These are phyloP conservation scores for Helarctos malayanus DNA, from an alignment of 2,797 vertebrate species.

Conservation along the genomic window DNA sequence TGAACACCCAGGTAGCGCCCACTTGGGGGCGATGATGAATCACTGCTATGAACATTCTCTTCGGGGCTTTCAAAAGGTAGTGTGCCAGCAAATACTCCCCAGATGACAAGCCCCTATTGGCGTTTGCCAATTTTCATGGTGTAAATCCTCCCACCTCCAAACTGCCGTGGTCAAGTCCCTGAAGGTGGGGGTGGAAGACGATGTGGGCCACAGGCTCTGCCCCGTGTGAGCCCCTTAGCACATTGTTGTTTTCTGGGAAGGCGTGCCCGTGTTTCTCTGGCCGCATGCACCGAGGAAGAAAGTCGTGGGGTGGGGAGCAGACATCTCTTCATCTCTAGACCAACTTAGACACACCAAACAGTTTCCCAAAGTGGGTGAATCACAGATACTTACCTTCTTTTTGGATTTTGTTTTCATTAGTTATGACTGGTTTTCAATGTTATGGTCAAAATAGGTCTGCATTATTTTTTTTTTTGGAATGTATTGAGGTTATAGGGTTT, in stretches of 20 bases:
- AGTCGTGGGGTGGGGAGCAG: too few species aligned
- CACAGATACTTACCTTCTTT: neutral
- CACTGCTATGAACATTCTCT: neutral
- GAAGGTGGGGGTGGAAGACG: neutral
- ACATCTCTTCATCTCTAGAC: neutral
- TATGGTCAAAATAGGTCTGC: neutral
- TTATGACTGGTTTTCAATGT: neutral
- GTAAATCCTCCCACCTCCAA: neutral
- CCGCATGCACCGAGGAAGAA: fast-evolving
- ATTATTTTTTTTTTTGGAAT: neutral
- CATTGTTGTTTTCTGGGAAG: neutral
- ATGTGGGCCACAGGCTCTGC: fast-evolving
- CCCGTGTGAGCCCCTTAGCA: too few species aligned
- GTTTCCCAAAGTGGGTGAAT: neutral
- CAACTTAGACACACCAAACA: fast-evolving
- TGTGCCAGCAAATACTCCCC: neutral
- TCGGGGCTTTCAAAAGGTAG: neutral
- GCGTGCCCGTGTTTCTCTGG: fast-evolving
- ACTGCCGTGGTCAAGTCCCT: neutral
- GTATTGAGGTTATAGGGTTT: neutral
- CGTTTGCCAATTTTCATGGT: neutral
- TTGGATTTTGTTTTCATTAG: neutral
- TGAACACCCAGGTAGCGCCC: neutral
- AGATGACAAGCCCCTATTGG: neutral
- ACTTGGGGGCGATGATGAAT: fast-evolving